phyloP scores from a whole-genome alignment of 37 sponge, comb jelly and placozoan genomes.

The Ianthella basta region DNA sequence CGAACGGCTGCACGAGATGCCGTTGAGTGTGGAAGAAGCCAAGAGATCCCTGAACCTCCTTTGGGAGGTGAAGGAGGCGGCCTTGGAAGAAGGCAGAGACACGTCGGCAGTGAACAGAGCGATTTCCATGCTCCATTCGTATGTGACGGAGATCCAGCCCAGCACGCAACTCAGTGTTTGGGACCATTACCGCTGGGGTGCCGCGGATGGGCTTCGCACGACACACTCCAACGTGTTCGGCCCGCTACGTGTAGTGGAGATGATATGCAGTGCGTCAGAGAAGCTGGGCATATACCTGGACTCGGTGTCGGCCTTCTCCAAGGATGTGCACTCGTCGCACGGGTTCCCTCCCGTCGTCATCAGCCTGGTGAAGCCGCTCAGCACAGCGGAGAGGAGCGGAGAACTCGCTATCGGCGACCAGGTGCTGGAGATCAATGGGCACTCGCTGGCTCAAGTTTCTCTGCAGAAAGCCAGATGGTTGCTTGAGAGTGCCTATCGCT shows the following conservation, averaged over 20 bases:
- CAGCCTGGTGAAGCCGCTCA: constrained; percentile 59
- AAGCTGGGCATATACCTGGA: constrained; percentile 64
- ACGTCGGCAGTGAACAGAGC: constrained; percentile 38
- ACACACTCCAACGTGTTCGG: neutral
- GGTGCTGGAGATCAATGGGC: constrained; percentile 68
- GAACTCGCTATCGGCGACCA: constrained; percentile 68
- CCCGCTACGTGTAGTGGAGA: constrained; percentile 38
- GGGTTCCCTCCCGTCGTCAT: constrained; percentile 39
- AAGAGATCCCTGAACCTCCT: constrained; percentile 62
- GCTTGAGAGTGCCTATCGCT: constrained; percentile 72
- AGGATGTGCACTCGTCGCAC: neutral
- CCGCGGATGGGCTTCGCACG: neutral
- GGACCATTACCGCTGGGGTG: constrained; percentile 19
- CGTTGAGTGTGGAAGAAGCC: constrained; percentile 62
- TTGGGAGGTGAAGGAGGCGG: constrained; percentile 57
- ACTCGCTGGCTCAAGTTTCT: constrained; percentile 52
- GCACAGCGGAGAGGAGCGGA: constrained; percentile 47
- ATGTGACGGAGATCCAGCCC: constrained; percentile 69
- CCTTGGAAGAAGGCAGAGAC: constrained; percentile 18
- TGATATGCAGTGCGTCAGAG: constrained; percentile 26
- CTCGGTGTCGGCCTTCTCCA: constrained; percentile 12
- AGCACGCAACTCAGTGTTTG: constrained; percentile 38
- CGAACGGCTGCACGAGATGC: constrained; percentile 65
- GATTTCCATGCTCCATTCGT: constrained; percentile 68
- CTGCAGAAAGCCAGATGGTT: constrained; percentile 88